Conservation (phyloP, 2,888 invertebrate genomes). For the Drosophila paramelanica region DNA sequence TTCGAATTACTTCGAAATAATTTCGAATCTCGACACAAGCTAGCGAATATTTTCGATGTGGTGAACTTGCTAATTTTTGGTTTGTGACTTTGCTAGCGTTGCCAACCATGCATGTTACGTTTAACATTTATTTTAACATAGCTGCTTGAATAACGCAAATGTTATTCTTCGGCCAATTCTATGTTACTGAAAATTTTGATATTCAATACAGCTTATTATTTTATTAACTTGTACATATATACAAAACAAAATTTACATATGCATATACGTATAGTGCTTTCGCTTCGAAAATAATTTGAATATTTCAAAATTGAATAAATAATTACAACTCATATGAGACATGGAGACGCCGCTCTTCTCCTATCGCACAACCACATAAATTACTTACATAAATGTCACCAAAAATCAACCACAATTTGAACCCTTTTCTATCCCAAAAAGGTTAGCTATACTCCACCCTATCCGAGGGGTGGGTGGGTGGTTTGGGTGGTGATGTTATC, state of each 20-base stretch:
- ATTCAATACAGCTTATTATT: no score
- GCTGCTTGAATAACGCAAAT: neutral
- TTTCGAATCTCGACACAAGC: neutral
- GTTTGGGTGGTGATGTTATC: neutral
- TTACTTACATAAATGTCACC: conserved; percentile 61
- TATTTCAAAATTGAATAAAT: neutral
- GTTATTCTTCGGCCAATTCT: neutral
- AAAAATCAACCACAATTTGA: conserved; percentile 61
- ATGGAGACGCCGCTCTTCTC: neutral
- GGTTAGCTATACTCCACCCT: neutral
- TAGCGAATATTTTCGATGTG: neutral
- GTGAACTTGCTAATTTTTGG: conserved; percentile 2
- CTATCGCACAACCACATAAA: conserved; percentile 27
- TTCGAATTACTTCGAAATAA: conserved; percentile 1
- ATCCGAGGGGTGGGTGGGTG: neutral
- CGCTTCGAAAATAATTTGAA: no score
- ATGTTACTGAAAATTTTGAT: no score
- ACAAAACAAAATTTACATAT: no score
- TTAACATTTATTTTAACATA: neutral
- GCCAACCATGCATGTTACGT: conserved; percentile 18
- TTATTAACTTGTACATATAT: no score
- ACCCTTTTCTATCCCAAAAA: conserved; percentile 60
- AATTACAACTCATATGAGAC: conserved; percentile 3
- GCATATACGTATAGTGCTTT: no score
- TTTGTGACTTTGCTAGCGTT: conserved; percentile 20